A percentile compares a stretch with the other conserved stretches of the same genome.
These are phyloP conservation scores for Drosophila lutescens DNA, from an alignment of 2,888 invertebrate genomes.

Conservation along the genomic window DNA sequence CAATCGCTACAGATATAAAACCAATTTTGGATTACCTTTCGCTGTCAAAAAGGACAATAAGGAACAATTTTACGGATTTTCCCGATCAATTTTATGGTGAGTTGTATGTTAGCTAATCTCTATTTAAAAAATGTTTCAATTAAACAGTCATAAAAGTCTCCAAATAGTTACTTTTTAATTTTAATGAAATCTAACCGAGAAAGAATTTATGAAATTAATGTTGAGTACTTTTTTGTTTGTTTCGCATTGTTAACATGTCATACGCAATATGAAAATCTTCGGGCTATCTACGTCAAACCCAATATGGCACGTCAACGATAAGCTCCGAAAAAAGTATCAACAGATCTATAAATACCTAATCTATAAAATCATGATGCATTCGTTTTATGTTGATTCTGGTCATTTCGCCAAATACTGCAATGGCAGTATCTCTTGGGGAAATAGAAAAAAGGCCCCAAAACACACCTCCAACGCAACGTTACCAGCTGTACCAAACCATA, in stretches of 20 bases:
- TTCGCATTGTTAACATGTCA: not conserved
- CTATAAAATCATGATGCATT: constrained; percentile 38
- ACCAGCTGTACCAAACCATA: not conserved
- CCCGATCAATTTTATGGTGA: constrained; percentile 58
- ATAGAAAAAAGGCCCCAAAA: not conserved
- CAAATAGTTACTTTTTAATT: not conserved
- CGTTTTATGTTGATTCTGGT: not conserved
- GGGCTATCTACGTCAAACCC: too few relatives aligned
- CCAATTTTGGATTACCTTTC: constrained; percentile 35
- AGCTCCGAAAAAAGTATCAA: constrained; percentile 23
- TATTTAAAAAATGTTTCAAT: not conserved
- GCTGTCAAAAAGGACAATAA: constrained; percentile 14
- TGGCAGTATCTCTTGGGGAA: constrained; percentile 6
- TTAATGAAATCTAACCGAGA: not conserved
- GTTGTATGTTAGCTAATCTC: constrained; percentile 5
- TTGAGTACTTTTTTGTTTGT: not conserved
- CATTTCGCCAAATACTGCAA: constrained; percentile 26
- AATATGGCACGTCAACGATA: not conserved
- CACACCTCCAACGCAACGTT: not conserved
- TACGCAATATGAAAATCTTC: constrained; percentile 2
- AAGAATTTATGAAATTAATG: too few relatives aligned
- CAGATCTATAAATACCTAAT: constrained; percentile 39
- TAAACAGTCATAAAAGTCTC: not conserved
- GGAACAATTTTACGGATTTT: constrained; percentile 34
- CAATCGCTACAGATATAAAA: not conserved